These are phyloP conservation scores for Rhodinocichla rosea DNA, from an alignment of 2,113 vertebrate species.

Conservation along the genomic window DNA sequence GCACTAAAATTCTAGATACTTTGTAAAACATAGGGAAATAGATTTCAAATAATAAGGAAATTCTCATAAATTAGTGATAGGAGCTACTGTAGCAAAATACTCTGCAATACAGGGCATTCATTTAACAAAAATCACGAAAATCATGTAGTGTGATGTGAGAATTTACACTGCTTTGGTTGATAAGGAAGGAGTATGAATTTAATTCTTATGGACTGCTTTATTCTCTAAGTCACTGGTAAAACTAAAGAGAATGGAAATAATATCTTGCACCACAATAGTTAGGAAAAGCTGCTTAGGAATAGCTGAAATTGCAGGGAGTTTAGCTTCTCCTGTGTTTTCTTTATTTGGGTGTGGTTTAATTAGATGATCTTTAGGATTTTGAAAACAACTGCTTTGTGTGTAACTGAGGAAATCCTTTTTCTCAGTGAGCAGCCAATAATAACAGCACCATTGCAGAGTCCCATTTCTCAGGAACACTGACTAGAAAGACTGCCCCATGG, in stretches of 20 bases:
- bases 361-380: background rate
- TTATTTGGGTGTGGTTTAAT: background rate
- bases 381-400: background rate
- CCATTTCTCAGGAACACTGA: background rate
- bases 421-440: background rate
- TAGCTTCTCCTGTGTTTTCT: background rate
- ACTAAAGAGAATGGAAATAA: background rate
- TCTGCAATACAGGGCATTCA: background rate
- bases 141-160: background rate
- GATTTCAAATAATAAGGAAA: background rate
- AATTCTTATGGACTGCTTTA: background rate
- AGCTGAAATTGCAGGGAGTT: background rate
- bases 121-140: background rate
- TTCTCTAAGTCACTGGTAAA: background rate
- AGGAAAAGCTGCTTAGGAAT: background rate
- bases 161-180: background rate
- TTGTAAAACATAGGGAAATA: background rate
- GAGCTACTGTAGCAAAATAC: background rate
- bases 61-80: background rate
- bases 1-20: background rate
- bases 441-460: background rate
- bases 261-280: background rate
- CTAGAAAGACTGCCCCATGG: background rate
- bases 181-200: background rate
- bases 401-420: background rate